Evolutionary conservation across 2,888 invertebrate species (phyloP).

Genomic region (Diadegma fenestrale): DNA sequence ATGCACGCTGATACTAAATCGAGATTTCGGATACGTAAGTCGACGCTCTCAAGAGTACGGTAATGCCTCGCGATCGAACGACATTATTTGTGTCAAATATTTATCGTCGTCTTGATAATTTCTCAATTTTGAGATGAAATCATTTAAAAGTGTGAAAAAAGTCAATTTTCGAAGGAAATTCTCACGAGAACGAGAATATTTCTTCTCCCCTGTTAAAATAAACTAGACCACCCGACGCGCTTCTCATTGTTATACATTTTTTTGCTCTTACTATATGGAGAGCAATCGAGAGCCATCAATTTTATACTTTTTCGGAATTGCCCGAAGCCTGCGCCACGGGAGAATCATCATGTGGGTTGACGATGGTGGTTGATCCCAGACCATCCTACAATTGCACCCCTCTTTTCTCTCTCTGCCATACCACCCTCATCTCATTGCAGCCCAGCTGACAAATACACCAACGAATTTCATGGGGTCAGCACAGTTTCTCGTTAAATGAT

Average conservation of each 20-base stretch:
- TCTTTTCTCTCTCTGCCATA: too few species aligned
- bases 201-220: background rate
- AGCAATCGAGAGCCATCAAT: conserved; percentile 25
- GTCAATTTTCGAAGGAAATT: background rate
- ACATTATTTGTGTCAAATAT: background rate
- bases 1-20: conserved; percentile 79
- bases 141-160: background rate
- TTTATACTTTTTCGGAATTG: conserved; percentile 41
- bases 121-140: background rate
- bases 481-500: conserved; percentile 12
- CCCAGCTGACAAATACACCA: conserved; percentile 33
- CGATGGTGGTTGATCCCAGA: conserved; percentile 48
- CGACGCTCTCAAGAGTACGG: conserved; percentile 64
- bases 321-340: conserved; percentile 1
- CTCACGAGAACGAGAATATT: background rate
- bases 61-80: conserved; percentile 63
- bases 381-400: conserved; percentile 43
- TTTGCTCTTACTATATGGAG: background rate
- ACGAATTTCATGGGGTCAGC: conserved; percentile 3
- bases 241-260: conserved; percentile 42
- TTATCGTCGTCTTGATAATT: background rate
- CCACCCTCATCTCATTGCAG: conserved; percentile 60
- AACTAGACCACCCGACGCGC: conserved; percentile 2
- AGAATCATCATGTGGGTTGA: conserved; percentile 55
- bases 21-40: conserved; percentile 80